Base-by-base conservation (phyloP, 2,888 invertebrate genomes). In the Sinohyriopsis cumingii region DNA sequence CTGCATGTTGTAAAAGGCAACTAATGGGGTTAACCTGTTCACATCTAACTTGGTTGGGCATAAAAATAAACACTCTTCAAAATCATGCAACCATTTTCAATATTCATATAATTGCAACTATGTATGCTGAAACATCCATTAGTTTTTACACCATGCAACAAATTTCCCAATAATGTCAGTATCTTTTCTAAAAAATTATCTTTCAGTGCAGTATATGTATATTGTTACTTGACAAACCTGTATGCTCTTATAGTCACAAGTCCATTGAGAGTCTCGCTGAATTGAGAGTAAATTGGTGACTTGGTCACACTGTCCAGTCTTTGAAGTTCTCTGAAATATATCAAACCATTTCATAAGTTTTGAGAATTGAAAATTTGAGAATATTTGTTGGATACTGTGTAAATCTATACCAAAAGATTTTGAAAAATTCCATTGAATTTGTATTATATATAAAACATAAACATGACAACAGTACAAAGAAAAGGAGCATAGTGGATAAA, bases 161-260 rank as follows among this genome's bases (percentile, higher is more conserved):
- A 45, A 12, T 15, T 15, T 45, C 12, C 45, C 15, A 3, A 45
- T 15, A 15, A 45, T 12, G 45, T 15, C 15, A 45, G 2, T 45
- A 45, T 45, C 12, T 22, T 59, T 24, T 25, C n/a, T 45, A 33
- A 67, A 33, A 60, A 20, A 28, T 60, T 60, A 60, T 28, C 18
- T 25, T 22, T 25, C 60, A 9, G 20, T 45, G 45, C 15, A 45
- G 45, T 45, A 45, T 45, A 45, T 15, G 45, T 45, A 3, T 45
- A 45, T 3, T 45, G 12, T 45, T 15, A 45, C 45, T 15, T 55
- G 62, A 66, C 93, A 84, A 94, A 93, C 81, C 93, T 93, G 83
- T 93, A 95, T 20, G 95, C 95, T 83, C 95, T 92, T 76, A 96
- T 93, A 22, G 94, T 94, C 72, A 93, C 92, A 66, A 94, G 92